These are phyloP conservation scores for Habroteleia sp. DNA, from an alignment of 2,888 invertebrate species.

Conservation along the genomic window DNA sequence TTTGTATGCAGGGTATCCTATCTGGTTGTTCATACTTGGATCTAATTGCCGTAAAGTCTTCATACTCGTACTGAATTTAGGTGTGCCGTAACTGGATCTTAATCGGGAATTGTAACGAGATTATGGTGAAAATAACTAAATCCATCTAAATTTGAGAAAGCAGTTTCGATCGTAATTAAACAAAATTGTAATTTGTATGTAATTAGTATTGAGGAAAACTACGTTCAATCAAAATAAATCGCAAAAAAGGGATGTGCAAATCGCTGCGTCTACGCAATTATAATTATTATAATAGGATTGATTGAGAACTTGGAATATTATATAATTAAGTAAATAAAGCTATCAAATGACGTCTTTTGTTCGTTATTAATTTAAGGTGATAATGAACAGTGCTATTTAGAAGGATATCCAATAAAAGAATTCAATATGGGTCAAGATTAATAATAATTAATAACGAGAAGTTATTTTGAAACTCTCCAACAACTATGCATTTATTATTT, in stretches of 20 bases:
- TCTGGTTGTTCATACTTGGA: slow-evolving; percentile 47
- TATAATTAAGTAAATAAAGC: no score
- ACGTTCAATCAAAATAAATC: no score
- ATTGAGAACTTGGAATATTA: no score
- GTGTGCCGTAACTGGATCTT: slow-evolving; percentile 45
- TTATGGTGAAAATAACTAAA: slow-evolving; percentile 32
- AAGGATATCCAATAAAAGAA: slow-evolving; percentile 32
- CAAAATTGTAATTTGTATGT: slow-evolving; percentile 1
- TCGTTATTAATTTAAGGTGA: slow-evolving; percentile 20
- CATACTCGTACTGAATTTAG: slow-evolving; percentile 43
- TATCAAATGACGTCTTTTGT: slow-evolving; percentile 12
- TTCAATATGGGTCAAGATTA: slow-evolving; percentile 34
- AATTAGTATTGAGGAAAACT: not conserved
- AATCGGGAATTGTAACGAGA: slow-evolving; percentile 44
- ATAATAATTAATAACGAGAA: slow-evolving; percentile 10
- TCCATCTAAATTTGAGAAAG: slow-evolving; percentile 15
- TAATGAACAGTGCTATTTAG: slow-evolving; percentile 9
- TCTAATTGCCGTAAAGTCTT: slow-evolving; percentile 52
- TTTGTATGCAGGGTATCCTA: slow-evolving; percentile 47
- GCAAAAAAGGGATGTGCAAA: no score
- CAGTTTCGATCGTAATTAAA: not conserved
- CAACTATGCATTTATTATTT: not conserved
- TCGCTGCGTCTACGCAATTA: no score
- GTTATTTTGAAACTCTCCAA: slow-evolving; percentile 5
- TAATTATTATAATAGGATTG: no score